Evolutionary conservation across 2,797 vertebrate species (phyloP), one percentile per base, ranked within the genome.

Genomic region (Nannoperca obscura): DNA sequence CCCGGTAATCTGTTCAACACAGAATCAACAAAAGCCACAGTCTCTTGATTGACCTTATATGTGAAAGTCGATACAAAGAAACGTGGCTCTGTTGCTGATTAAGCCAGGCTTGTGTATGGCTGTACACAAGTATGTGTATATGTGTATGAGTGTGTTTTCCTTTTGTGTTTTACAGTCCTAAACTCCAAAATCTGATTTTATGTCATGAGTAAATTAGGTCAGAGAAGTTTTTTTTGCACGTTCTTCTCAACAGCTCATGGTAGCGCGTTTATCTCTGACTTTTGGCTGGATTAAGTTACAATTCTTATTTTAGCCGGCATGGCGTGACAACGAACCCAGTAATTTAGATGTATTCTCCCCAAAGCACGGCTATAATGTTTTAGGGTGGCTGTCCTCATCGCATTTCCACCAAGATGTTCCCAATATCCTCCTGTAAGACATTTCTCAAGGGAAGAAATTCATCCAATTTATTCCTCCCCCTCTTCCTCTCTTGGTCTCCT

Each of bases 301-400:
- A 63, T 90, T 96, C 93, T 94, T 93, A 89, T 94, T 95, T 94
- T 93, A 90, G 90, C 89, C 80, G 72, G 74, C 89, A 78, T 88
- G 90, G 88, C 84, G 83, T 93, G 94, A 94, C 94, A 95, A 91
- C 89, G 84, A 90, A 90, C 82, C 89, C 89, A 27, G 90, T 95
- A 93, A 95, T 94, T 93, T 92, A 94, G 92, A 95, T 71, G 78
- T 90, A 94, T 94, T 88, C 89, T 87, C 92, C 90, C 87, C 81
- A 89, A 94, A 92, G 90, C 86, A 58, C 67, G 69, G 76, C 86
- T 80, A 83, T 91, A 93, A 95, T 94, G 91, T 92, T 90, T 92
- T 88, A 82, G 68, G 79, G 84, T 85, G 88, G 80, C 85, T 80
- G 82, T 90, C 88, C 84, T 93, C 89, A 91, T 92, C 85, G 81